These are phyloP conservation scores for Hemaris fuciformis DNA, from an alignment of 2,888 invertebrate genomes.

Conservation along the genomic window DNA sequence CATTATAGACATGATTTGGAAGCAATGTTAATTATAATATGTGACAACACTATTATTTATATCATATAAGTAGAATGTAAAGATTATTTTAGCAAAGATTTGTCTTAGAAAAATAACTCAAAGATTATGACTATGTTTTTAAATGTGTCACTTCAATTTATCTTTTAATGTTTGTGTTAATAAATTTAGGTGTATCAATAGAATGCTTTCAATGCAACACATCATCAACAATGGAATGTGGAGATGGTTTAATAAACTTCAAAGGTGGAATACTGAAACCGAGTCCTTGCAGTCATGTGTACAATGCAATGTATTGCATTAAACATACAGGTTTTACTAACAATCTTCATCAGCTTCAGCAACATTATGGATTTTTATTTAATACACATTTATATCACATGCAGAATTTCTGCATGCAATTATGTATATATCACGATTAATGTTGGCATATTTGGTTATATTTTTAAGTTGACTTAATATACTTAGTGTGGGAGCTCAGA, in stretches of 20 bases:
- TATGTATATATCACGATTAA: too few species aligned
- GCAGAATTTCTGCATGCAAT: too few species aligned
- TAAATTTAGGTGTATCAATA: constrained; percentile 69
- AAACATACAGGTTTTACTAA: constrained; percentile 85
- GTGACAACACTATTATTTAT: too few species aligned
- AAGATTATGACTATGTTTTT: too few species aligned
- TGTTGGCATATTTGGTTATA: background rate
- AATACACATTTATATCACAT: too few species aligned
- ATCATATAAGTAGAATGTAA: too few species aligned
- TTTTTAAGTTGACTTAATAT: background rate
- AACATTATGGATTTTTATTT: background rate
- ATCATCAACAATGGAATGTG: constrained; percentile 84
- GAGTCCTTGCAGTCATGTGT: constrained; percentile 86
- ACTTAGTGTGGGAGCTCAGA: background rate
- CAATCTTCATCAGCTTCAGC: background rate
- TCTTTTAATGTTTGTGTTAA: background rate
- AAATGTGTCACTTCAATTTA: background rate
- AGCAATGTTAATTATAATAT: too few species aligned
- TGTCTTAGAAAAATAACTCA: too few species aligned
- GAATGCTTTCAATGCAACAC: constrained; percentile 91
- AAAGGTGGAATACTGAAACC: constrained; percentile 81
- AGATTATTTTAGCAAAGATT: background rate
- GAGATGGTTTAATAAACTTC: constrained; percentile 84
- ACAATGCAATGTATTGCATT: constrained; percentile 91
- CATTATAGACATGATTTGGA: too few species aligned